Conservation (phyloP, 2,888 invertebrate genomes). For the Bombylius major region DNA sequence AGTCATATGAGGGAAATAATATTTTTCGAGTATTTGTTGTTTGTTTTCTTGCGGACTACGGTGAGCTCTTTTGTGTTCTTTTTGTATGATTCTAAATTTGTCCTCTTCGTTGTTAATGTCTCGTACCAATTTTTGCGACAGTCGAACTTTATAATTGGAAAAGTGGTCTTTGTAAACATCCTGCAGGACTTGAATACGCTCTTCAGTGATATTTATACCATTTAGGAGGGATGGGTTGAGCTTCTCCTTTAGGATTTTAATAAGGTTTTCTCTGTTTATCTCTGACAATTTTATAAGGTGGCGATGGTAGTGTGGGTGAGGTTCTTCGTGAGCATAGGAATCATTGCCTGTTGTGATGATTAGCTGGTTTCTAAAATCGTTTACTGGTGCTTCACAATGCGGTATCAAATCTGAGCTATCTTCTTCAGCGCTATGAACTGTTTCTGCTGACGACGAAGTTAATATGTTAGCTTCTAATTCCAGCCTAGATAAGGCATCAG, state of each 20-base stretch:
- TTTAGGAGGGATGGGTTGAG: neutral
- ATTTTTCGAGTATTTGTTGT: conserved; percentile 1
- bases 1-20: conserved; percentile 1
- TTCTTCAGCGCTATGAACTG: conserved; percentile 13
- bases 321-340: neutral
- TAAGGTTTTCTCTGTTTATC: neutral
- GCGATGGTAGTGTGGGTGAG: neutral
- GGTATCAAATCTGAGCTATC: conserved; percentile 2
- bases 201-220: conserved; percentile 1
- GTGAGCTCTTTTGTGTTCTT: conserved; percentile 2
- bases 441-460: neutral
- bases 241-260: neutral
- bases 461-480: neutral
- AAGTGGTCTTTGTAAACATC: neutral
- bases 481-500: conserved; percentile 10
- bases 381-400: neutral
- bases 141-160: neutral
- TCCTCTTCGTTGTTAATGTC: neutral
- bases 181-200: neutral
- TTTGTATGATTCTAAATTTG: neutral
- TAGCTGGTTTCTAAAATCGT: neutral
- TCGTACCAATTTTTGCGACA: neutral
- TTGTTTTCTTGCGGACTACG: neutral
- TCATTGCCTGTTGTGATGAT: neutral
- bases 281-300: neutral